Percentiles rank a stretch among this genome's conserved stretches.
Evolutionary conservation across 1,140 invertebrate genomes (phyloP).

Genomic region (Stegodyphus dumicola): DNA sequence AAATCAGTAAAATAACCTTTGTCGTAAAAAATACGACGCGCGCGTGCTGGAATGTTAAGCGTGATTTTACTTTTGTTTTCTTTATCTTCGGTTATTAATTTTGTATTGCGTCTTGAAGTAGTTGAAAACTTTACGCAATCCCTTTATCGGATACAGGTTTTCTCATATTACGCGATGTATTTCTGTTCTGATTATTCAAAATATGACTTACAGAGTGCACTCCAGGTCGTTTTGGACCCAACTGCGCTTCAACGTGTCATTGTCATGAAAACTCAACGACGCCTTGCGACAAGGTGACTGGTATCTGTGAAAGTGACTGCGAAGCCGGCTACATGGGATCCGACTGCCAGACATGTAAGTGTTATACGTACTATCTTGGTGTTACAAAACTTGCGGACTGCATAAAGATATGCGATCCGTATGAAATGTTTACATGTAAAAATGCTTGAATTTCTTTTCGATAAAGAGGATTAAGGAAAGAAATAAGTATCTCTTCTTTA

Average conservation of each 20-base stretch:
- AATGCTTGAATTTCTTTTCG: too few species aligned
- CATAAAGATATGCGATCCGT: too few species aligned
- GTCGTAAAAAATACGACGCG: too few species aligned
- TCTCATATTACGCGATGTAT: neutral
- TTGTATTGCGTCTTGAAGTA: too few species aligned
- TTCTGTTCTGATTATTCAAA: neutral
- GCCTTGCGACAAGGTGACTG: constrained; percentile 44
- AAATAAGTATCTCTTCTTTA: too few species aligned
- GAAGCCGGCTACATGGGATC: constrained; percentile 54
- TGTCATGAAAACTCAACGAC: constrained; percentile 8
- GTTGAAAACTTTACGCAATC: neutral
- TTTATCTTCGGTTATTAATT: too few species aligned
- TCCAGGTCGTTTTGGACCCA: constrained; percentile 47
- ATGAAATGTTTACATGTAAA: too few species aligned
- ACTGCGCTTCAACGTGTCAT: constrained; percentile 52
- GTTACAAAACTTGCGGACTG: too few species aligned
- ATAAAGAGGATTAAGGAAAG: too few species aligned
- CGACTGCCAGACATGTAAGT: constrained; percentile 55
- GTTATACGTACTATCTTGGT: too few species aligned
- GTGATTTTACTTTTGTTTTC: neutral
- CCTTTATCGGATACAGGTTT: neutral
- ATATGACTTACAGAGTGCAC: constrained; percentile 18
- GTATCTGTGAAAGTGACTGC: constrained; percentile 39
- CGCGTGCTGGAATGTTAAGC: too few species aligned
- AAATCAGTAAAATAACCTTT: too few species aligned